Base-by-base conservation (phyloP, 2,113 vertebrate genomes). In the Tinamus guttatus region DNA sequence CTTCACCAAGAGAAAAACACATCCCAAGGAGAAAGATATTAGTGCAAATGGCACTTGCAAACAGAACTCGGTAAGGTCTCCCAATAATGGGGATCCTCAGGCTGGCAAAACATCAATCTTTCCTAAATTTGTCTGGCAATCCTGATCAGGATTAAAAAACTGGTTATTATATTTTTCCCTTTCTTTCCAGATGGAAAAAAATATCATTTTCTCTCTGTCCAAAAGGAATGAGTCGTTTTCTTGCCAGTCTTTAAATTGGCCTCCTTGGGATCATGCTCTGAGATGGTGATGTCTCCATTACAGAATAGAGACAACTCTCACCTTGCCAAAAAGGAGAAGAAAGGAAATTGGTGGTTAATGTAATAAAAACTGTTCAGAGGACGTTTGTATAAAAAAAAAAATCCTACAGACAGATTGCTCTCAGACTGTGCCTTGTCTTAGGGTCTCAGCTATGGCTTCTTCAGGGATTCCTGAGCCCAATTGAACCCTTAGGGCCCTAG, bases 221-320 rank as follows among this genome's bases (percentile, higher is more conserved):
- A 69, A 86, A 81, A 19, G 77, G 34, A 92, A 90, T 0, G 27
- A 67, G 49, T 79, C 85, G 81, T 96, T 96, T 96, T 89, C 58
- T 69, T 93, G 88, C 67, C 70, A 80, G 74, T 73, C 52, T 94
- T 85, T 95, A 96, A 97, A 93, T 89, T 94, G 81, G 74, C 74
- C 63, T 93, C 86, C 40, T 62, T 94, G 94, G 95, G 94, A 92
- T 25, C 1, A 1, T 59, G 13, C 20, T 75, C 68, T 88, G 85
- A 92, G 69, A 20, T 0, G 19, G 63, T 79, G 88, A 96, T 93
- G 74, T 95, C 93, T 94, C 43, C 74, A 86, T 96, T 86, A 91
- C 20, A 45, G 52, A 84, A 62, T 8, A 93, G 47, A 95, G 80
- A 76, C 60, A 88, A 60, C 51, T 45, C 30, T 60, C 0, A 3